Percentiles rank a stretch among this genome's conserved stretches.
Conservation (phyloP, 2,113 vertebrate species). For the Apodemus sylvaticus region DNA sequence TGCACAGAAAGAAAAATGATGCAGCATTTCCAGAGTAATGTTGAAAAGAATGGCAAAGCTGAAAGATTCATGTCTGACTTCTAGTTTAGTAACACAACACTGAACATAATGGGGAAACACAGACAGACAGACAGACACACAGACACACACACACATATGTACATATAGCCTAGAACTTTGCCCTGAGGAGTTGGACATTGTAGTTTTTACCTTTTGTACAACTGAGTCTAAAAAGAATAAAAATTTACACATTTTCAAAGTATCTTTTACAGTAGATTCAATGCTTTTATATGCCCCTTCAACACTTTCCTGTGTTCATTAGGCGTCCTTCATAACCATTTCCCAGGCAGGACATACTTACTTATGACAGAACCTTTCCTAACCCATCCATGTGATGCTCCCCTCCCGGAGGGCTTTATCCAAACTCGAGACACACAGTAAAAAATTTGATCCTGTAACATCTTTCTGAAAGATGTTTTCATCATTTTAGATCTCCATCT, state of each 20-base stretch:
- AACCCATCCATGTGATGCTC: neutral
- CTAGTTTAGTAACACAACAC: neutral
- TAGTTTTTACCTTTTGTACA: neutral
- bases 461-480: conserved; percentile 45
- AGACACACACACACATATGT: neutral
- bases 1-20: neutral
- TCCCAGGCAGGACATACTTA: neutral
- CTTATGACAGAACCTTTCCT: neutral
- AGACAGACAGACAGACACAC: too few relatives aligned
- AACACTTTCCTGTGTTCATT: neutral
- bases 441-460: neutral
- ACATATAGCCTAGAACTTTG: neutral
- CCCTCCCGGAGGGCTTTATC: neutral
- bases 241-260: neutral
- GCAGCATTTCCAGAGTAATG: neutral
- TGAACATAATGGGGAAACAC: neutral
- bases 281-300: neutral
- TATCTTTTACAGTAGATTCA: neutral
- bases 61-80: neutral
- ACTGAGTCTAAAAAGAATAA: conserved; percentile 4
- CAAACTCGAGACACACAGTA: neutral
- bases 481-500: conserved; percentile 8
- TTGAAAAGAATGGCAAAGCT: neutral
- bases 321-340: neutral
- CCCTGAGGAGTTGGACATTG: neutral